phyloP scores from a whole-genome alignment of 2,888 invertebrate species.

The Furcula furcula region DNA sequence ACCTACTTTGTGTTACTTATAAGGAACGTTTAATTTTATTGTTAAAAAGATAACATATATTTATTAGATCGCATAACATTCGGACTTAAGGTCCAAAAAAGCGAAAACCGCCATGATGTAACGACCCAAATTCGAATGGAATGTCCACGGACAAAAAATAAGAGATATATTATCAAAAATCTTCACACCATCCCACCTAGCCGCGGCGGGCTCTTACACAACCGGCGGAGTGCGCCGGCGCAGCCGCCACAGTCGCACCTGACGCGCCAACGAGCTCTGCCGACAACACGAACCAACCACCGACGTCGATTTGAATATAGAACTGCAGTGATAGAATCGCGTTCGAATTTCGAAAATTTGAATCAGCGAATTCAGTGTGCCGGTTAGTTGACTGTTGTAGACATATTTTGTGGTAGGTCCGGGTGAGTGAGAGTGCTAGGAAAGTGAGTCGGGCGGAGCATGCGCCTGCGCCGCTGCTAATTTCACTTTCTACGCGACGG shows the following conservation, averaged over 20 bases:
- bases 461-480: slow-evolving; percentile 54
- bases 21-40: neutral
- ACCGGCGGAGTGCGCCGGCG: slow-evolving; percentile 31
- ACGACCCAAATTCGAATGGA: slow-evolving; percentile 34
- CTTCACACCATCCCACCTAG: slow-evolving; percentile 36
- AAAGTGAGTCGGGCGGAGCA: slow-evolving; percentile 59
- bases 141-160: slow-evolving; percentile 30
- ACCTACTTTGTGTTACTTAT: neutral
- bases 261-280: slow-evolving; percentile 44
- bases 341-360: slow-evolving; percentile 41
- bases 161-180: slow-evolving; percentile 26
- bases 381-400: slow-evolving; percentile 10
- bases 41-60: slow-evolving; percentile 5
- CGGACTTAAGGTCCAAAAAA: slow-evolving; percentile 5
- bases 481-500: slow-evolving; percentile 75
- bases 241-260: slow-evolving; percentile 52
- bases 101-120: slow-evolving; percentile 31
- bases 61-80: slow-evolving; percentile 3
- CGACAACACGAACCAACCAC: slow-evolving; percentile 25
- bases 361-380: slow-evolving; percentile 38
- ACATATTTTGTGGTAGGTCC: slow-evolving; percentile 19
- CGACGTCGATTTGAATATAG: slow-evolving; percentile 4
- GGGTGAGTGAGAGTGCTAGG: slow-evolving; percentile 54
- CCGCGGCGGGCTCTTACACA: slow-evolving; percentile 30
- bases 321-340: slow-evolving; percentile 32